These are phyloP conservation scores for Micrastur ruficollis DNA, from an alignment of 2,797 vertebrate species.

Conservation along the genomic window DNA sequence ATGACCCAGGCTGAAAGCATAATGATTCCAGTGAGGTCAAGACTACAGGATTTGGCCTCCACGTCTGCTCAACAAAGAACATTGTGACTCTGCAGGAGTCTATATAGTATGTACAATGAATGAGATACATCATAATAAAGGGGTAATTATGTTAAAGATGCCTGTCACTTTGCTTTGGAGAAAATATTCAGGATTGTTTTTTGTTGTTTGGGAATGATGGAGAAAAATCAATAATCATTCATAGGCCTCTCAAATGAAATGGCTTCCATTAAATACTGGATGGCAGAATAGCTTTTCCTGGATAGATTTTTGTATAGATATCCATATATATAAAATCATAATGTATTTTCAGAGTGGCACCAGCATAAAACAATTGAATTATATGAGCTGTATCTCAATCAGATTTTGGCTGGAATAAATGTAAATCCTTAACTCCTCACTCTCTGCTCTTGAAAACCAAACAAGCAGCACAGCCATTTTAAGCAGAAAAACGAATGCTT, in stretches of 20 bases:
- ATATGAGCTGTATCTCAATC: background rate
- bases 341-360: background rate
- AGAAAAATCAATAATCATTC: slow-evolving; percentile 33
- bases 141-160: background rate
- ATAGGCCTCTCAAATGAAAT: slow-evolving; percentile 26
- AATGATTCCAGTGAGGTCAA: background rate
- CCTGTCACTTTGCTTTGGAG: background rate
- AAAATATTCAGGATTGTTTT: slow-evolving; percentile 23
- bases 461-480: background rate
- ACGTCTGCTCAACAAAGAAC: background rate
- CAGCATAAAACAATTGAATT: background rate
- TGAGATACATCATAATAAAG: background rate
- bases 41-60: background rate
- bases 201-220: background rate
- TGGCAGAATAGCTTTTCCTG: background rate
- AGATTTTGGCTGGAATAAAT: background rate
- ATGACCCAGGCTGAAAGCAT: background rate
- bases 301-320: background rate
- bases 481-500: background rate
- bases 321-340: background rate
- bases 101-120: background rate
- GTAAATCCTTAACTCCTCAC: background rate
- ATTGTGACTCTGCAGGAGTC: background rate
- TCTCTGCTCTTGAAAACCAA: background rate
- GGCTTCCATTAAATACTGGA: background rate